Conservation (phyloP, 2,888 invertebrate species). For the Hirtodrosophila confusa region DNA sequence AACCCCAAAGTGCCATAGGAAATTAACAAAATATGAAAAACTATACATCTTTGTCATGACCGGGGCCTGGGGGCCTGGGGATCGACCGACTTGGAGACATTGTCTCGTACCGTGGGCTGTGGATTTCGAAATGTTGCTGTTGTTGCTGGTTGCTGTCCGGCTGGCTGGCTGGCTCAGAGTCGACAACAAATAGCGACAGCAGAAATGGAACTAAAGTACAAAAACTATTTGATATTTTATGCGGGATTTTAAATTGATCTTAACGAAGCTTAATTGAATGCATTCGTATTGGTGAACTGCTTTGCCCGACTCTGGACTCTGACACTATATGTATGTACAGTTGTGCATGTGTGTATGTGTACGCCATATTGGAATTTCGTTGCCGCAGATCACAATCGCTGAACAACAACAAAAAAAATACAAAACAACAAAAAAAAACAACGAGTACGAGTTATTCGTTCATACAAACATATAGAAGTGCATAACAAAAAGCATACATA, state of each 20-base stretch:
- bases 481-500: conserved; percentile 41
- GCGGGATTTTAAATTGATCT: conserved; percentile 85
- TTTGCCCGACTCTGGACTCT: conserved; percentile 68
- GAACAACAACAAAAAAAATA: conserved; percentile 11
- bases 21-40: conserved; percentile 72
- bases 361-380: conserved; percentile 80
- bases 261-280: conserved; percentile 85
- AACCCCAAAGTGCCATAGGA: conserved; percentile 66
- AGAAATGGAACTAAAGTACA: conserved; percentile 79
- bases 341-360: conserved; percentile 29
- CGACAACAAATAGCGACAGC: conserved; percentile 62
- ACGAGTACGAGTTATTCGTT: conserved; percentile 16
- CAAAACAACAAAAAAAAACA: conserved; percentile 2
- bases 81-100: conserved; percentile 63
- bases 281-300: conserved; percentile 78
- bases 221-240: conserved; percentile 83
- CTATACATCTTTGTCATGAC: conserved; percentile 76
- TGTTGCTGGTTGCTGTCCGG: conserved; percentile 22
- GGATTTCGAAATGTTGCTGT: conserved; percentile 56
- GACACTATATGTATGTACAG: conserved; percentile 30
- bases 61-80: conserved; percentile 25
- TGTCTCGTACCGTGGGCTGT: conserved; percentile 58
- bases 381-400: conserved; percentile 68
- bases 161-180: conserved; percentile 5
- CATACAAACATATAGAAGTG: conserved; percentile 24